A percentile compares a stretch with the other conserved stretches of the same genome.
These are phyloP conservation scores for Lepisosteus osseus DNA, from an alignment of 2,113 vertebrate genomes.

Conservation along the genomic window DNA sequence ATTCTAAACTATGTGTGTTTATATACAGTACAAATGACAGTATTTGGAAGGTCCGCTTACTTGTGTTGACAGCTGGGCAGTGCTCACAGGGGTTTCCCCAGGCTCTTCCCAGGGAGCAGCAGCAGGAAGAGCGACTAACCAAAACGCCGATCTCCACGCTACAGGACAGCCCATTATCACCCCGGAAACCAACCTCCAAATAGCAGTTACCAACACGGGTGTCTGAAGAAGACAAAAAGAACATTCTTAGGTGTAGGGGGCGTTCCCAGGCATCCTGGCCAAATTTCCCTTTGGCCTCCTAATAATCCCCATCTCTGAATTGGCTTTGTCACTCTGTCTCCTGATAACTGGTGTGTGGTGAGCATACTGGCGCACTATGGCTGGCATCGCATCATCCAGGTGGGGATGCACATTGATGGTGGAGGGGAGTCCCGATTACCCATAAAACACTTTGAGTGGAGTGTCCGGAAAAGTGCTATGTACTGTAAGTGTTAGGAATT, in stretches of 20 bases:
- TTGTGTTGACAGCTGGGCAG: slow-evolving; percentile 73
- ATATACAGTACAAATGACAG: neutral
- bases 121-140: slow-evolving; percentile 78
- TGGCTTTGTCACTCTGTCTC: too few relatives aligned
- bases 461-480: too few relatives aligned
- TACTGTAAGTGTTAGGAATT: too few relatives aligned
- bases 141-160: slow-evolving; percentile 76
- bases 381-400: too few relatives aligned
- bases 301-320: too few relatives aligned
- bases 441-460: too few relatives aligned
- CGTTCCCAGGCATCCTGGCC: too few relatives aligned
- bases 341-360: too few relatives aligned
- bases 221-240: slow-evolving; percentile 47
- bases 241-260: neutral
- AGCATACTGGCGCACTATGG: too few relatives aligned
- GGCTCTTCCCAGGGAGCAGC: slow-evolving; percentile 74
- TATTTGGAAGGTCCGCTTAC: slow-evolving; percentile 54
- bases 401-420: too few relatives aligned
- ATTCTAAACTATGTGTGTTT: neutral
- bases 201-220: slow-evolving; percentile 77
- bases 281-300: too few relatives aligned
- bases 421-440: too few relatives aligned
- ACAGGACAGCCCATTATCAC: slow-evolving; percentile 67
- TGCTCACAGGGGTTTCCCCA: slow-evolving; percentile 82
- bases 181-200: slow-evolving; percentile 65